Conservation (phyloP, 2,797 vertebrate genomes). For the Enteromius radiatus region DNA sequence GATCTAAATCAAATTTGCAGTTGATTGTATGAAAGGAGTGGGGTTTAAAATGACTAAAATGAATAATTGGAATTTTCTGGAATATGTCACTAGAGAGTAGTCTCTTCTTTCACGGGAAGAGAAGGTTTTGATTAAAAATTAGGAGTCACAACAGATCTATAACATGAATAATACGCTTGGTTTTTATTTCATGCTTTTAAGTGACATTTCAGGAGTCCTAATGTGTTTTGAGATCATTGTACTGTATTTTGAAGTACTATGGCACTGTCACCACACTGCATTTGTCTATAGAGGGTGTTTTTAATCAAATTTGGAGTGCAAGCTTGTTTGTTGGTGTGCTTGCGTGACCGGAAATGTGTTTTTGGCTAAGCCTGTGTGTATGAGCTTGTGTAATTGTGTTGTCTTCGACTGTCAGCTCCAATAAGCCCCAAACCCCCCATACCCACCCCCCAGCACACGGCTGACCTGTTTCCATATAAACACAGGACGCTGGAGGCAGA, state of each 20-base stretch:
- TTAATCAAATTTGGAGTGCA: background rate
- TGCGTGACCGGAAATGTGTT: conserved; percentile 24
- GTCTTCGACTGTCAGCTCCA: conserved; percentile 38
- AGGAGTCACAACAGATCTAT: background rate
- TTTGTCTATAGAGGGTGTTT: background rate
- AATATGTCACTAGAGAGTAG: background rate
- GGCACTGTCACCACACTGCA: background rate
- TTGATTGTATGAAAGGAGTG: background rate
- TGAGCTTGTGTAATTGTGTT: conserved; percentile 41
- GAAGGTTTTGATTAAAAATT: background rate
- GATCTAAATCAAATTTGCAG: background rate
- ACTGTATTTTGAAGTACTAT: background rate
- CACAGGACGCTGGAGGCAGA: conserved; percentile 63
- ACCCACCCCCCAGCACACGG: conserved; percentile 28
- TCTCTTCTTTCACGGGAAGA: background rate
- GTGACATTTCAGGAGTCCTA: background rate
- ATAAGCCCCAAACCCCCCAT: conserved; percentile 28
- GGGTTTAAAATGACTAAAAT: background rate
- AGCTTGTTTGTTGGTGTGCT: background rate
- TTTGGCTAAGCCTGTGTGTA: conserved; percentile 31
- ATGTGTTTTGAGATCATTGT: background rate
- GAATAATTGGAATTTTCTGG: background rate
- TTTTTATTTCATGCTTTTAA: background rate
- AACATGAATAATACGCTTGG: background rate
- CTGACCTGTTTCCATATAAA: conserved; percentile 70